Conservation (phyloP, 2,797 vertebrate genomes). For the Mergus octosetaceus region DNA sequence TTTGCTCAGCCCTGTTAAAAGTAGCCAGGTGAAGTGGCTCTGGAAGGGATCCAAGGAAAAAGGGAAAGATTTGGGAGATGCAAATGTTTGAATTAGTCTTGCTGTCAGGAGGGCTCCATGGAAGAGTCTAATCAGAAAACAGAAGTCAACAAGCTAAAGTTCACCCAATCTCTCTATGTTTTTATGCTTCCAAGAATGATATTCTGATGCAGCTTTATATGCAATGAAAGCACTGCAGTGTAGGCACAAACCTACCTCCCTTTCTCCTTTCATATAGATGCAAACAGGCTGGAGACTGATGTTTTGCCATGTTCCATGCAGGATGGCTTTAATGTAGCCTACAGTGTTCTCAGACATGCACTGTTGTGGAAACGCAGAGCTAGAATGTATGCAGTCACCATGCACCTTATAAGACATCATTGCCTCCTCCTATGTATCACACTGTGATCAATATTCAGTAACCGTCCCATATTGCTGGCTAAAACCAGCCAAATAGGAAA, state of each 20-base stretch:
- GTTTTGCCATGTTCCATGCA: background rate
- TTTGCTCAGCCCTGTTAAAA: background rate
- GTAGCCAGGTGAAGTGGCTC: background rate
- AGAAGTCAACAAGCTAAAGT: background rate
- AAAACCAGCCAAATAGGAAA: background rate
- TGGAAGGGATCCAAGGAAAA: background rate
- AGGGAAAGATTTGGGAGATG: background rate
- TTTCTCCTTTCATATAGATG: background rate
- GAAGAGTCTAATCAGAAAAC: background rate
- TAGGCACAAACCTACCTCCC: background rate
- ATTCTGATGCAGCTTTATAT: background rate
- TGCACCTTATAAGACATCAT: background rate
- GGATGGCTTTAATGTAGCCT: background rate
- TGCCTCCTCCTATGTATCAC: background rate
- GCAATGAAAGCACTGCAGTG: background rate
- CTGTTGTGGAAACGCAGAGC: background rate
- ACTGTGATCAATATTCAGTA: background rate
- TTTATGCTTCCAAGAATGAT: background rate
- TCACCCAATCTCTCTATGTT: background rate
- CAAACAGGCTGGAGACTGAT: background rate
- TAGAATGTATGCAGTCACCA: background rate
- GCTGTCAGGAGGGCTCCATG: background rate
- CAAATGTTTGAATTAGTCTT: background rate
- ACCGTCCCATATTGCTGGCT: background rate
- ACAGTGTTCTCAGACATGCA: background rate